phyloP scores from a whole-genome alignment of 2,888 invertebrate genomes.

The Hirtodrosophila cameraria region DNA sequence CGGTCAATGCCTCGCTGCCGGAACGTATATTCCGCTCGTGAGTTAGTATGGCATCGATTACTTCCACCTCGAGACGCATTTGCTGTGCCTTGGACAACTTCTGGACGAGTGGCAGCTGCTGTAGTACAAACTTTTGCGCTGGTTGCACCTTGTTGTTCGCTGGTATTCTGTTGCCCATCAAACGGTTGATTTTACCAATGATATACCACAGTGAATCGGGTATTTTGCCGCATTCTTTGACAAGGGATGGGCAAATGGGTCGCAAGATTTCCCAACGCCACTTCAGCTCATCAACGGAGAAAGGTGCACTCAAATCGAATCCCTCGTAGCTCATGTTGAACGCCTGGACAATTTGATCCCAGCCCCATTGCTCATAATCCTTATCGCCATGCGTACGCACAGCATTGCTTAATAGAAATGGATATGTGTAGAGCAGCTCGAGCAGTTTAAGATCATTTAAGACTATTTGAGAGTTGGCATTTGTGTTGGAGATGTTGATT shows the following conservation, averaged over 20 bases:
- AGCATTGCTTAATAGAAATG: constrained; percentile 36
- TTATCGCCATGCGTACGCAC: constrained; percentile 14
- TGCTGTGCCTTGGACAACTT: constrained; percentile 41
- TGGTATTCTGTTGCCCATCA: neutral
- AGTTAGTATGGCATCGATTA: constrained; percentile 61
- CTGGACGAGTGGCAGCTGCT: constrained; percentile 47
- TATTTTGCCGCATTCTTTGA: constrained; percentile 49
- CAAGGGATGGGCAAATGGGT: constrained; percentile 51
- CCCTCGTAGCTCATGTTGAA: constrained; percentile 51
- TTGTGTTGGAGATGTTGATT: constrained; percentile 47
- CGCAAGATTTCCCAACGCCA: constrained; percentile 66
- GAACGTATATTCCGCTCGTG: constrained; percentile 40
- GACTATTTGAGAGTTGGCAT: constrained; percentile 32
- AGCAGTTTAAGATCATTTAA: constrained; percentile 57
- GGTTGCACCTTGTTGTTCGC: neutral
- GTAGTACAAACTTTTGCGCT: constrained; percentile 26
- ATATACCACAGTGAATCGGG: constrained; percentile 46
- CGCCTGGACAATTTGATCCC: constrained; percentile 42
- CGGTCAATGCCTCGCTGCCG: neutral
- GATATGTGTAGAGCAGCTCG: constrained; percentile 43
- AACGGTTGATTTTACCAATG: constrained; percentile 46
- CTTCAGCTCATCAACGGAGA: constrained; percentile 53
- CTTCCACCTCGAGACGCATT: constrained; percentile 65
- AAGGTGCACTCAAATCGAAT: constrained; percentile 26
- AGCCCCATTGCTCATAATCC: constrained; percentile 61